Conservation (phyloP, 2,888 invertebrate genomes). For the Encarsia formosa region DNA sequence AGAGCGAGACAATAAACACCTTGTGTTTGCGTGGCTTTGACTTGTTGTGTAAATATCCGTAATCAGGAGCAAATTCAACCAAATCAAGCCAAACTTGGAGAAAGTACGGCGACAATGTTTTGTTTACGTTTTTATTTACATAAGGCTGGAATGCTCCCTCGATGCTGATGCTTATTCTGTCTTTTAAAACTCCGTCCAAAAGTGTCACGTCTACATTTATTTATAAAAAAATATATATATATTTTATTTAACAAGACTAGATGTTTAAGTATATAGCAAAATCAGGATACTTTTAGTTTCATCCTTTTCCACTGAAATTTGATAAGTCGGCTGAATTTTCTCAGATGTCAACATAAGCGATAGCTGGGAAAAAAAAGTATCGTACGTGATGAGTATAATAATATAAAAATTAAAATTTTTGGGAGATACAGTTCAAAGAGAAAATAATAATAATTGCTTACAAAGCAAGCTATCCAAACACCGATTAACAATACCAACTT, state of each 20-base stretch:
- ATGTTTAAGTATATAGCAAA: slow-evolving; percentile 9
- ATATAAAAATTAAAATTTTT: slow-evolving; percentile 4
- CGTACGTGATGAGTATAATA: not conserved
- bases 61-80: too few relatives aligned
- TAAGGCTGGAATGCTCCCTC: slow-evolving; percentile 60
- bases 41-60: too few relatives aligned
- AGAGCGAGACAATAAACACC: too few relatives aligned
- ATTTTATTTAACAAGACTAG: not conserved
- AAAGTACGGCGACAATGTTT: too few relatives aligned
- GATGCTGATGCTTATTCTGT: slow-evolving; percentile 56
- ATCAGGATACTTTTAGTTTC: slow-evolving; percentile 55
- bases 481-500: slow-evolving; percentile 60
- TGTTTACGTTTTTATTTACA: slow-evolving; percentile 7
- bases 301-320: slow-evolving; percentile 59
- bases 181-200: slow-evolving; percentile 41
- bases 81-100: too few relatives aligned
- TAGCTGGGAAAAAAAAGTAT: slow-evolving; percentile 39
- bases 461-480: slow-evolving; percentile 67
- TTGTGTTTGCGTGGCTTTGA: too few relatives aligned
- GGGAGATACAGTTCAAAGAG: not conserved
- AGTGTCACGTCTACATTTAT: slow-evolving; percentile 28
- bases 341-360: slow-evolving; percentile 68
- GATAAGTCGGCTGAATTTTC: slow-evolving; percentile 59
- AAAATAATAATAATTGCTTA: slow-evolving; percentile 32
- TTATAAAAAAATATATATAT: slow-evolving; percentile 8